Evolutionary conservation across 23 tunicate genomes (phyloP).

Genomic region (Ascidia mentula): DNA sequence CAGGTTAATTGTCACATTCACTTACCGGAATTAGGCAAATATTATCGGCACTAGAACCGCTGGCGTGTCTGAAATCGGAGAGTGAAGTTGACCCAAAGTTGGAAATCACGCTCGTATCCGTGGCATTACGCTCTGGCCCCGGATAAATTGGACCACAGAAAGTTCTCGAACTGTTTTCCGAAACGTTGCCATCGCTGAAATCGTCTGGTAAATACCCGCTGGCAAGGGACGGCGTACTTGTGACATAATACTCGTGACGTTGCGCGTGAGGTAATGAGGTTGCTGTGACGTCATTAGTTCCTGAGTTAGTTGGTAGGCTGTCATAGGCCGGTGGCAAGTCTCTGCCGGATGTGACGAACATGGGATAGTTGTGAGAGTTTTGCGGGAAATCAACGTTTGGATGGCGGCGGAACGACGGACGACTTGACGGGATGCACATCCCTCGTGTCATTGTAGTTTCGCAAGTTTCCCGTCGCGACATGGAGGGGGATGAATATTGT

Average conservation of each 20-base stretch:
- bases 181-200: slow-evolving; percentile 20
- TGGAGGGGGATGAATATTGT: background rate
- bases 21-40: background rate
- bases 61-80: background rate
- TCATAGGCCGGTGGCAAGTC: slow-evolving; percentile 49
- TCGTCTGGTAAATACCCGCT: slow-evolving; percentile 59
- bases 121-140: background rate
- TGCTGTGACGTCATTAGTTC: background rate
- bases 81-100: slow-evolving; percentile 29
- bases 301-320: slow-evolving; percentile 8
- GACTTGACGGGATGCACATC: background rate
- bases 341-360: background rate
- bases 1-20: background rate
- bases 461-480: background rate
- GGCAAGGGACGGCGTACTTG: slow-evolving; percentile 19
- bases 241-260: background rate
- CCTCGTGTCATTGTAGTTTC: background rate
- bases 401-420: background rate
- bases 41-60: background rate
- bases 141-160: background rate
- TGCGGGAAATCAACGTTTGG: background rate
- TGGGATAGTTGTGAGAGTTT: background rate
- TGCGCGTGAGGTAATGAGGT: slow-evolving; percentile 16
- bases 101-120: slow-evolving; percentile 32
- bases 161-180: background rate